Evolutionary conservation across 1,140 invertebrate species (phyloP).

Genomic region (Uloborus diversus): DNA sequence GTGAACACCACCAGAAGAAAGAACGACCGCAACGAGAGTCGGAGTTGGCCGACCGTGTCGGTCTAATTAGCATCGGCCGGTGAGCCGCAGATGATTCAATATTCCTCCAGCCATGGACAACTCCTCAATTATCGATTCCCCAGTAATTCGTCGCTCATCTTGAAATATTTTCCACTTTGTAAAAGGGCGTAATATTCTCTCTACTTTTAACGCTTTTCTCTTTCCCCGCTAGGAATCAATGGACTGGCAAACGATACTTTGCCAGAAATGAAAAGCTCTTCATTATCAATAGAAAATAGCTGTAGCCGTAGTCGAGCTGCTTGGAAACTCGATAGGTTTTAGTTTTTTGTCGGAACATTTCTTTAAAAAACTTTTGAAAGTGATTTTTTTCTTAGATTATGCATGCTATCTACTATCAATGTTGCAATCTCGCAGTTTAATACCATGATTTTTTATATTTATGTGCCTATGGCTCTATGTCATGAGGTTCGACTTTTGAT

Average conservation of each 20-base stretch:
- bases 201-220: background rate
- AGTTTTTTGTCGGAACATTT: background rate
- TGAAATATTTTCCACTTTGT: constrained; percentile 46
- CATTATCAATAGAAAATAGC: background rate
- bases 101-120: constrained; percentile 16
- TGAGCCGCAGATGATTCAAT: constrained; percentile 46
- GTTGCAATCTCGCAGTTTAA: background rate
- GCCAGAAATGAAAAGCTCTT: background rate
- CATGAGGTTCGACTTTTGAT: too few relatives aligned
- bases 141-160: constrained; percentile 30
- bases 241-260: constrained; percentile 26
- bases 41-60: constrained; percentile 23
- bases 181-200: constrained; percentile 18
- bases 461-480: too few relatives aligned
- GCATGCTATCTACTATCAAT: background rate
- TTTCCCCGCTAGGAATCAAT: constrained; percentile 5
- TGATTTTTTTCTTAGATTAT: background rate
- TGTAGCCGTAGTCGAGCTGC: background rate
- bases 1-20: constrained; percentile 13
- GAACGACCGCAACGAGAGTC: background rate
- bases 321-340: too few relatives aligned
- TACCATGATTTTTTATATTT: background rate
- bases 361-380: background rate
- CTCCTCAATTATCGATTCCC: constrained; percentile 50
- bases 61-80: constrained; percentile 44